Percentiles rank a stretch among this genome's conserved stretches.
Evolutionary conservation across 1,140 invertebrate species (phyloP).

Genomic region (Catajapyx aquilonaris): DNA sequence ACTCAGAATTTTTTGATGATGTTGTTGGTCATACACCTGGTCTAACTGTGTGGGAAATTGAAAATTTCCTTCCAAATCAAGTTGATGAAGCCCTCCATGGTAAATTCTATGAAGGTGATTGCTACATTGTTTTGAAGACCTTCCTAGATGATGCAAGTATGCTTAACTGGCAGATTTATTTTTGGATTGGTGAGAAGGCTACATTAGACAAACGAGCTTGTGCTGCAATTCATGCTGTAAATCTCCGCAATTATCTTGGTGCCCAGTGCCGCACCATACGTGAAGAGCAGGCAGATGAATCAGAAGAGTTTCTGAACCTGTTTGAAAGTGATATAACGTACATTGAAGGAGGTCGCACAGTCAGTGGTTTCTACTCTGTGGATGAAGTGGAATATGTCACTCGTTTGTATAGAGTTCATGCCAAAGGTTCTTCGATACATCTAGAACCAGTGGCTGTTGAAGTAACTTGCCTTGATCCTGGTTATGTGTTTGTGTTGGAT

Average conservation of each 20-base stretch:
- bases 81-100: conserved; percentile 78
- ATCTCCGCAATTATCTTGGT: conserved; percentile 85
- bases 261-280: conserved; percentile 91
- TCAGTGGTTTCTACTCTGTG: conserved; percentile 92
- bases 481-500: conserved; percentile 85
- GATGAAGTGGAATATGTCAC: conserved; percentile 76
- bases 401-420: conserved; percentile 74
- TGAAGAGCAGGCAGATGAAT: conserved; percentile 92
- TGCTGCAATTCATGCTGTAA: conserved; percentile 97
- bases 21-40: conserved; percentile 82
- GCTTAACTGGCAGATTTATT: conserved; percentile 88
- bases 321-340: conserved; percentile 88
- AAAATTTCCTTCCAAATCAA: conserved; percentile 93
- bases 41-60: conserved; percentile 89
- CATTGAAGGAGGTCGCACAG: conserved; percentile 88
- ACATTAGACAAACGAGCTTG: conserved; percentile 95
- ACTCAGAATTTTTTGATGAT: conserved; percentile 97
- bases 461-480: conserved; percentile 55
- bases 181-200: conserved; percentile 95
- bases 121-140: conserved; percentile 94
- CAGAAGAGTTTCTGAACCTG: conserved; percentile 80
- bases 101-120: conserved; percentile 98
- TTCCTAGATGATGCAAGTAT: conserved; percentile 63
- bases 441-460: conserved; percentile 66
- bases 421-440: conserved; percentile 68